Conservation (phyloP, 53 echinoderm and acorn worm species). For the Mesocentrotus franciscanus region DNA sequence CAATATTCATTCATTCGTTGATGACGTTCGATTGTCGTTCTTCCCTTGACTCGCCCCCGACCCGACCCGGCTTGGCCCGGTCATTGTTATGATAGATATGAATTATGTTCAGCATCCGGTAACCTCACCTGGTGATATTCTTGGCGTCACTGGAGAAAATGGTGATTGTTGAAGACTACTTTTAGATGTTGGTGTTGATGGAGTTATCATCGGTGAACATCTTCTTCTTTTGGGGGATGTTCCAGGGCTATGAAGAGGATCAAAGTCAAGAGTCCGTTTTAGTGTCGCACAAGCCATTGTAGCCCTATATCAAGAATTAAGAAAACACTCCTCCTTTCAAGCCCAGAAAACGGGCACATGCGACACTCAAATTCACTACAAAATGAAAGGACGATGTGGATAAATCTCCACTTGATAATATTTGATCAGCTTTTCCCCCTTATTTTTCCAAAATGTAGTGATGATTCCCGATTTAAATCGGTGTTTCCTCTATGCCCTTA, state of each 20-base stretch:
- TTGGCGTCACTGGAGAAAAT: conserved; percentile 91
- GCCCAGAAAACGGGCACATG: conserved; percentile 11
- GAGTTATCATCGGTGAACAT: conserved; percentile 89
- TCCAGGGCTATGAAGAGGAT: conserved; percentile 95
- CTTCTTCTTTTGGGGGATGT: conserved; percentile 94
- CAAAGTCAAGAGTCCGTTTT: conserved; percentile 99
- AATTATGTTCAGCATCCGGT: background rate
- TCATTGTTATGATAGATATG: background rate
- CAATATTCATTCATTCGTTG: no score
- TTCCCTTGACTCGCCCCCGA: no score
- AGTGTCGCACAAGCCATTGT: conserved; percentile 99
- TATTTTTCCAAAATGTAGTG: background rate
- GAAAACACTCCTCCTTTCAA: background rate
- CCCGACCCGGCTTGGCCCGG: no score
- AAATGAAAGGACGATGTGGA: conserved; percentile 1
- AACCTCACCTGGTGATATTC: conserved; percentile 87
- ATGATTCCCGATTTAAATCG: conserved; percentile 49
- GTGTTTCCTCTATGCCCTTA: background rate
- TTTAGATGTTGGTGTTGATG: conserved; percentile 86
- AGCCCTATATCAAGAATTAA: background rate
- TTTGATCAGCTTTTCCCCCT: background rate
- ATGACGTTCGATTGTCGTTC: no score
- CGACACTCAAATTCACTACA: conserved; percentile 7
- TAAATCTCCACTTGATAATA: conserved; percentile 15
- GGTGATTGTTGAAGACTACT: conserved; percentile 92